phyloP scores from a whole-genome alignment of 2,888 invertebrate genomes.

The Spicauda simplicius region DNA sequence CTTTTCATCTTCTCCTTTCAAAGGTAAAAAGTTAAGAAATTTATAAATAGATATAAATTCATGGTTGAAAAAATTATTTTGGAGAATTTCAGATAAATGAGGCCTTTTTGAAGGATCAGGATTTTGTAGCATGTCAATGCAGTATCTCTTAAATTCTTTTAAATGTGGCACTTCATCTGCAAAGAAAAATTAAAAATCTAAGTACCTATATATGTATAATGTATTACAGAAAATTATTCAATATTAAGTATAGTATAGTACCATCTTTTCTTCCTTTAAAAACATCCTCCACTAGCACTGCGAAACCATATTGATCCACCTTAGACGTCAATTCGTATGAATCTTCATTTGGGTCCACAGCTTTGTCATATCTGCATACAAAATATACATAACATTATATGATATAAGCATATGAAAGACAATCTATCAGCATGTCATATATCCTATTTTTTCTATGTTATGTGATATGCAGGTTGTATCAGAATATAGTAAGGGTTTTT shows the following conservation, averaged over 20 bases:
- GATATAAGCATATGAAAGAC: too few relatives aligned
- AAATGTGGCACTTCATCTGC: constrained; percentile 89
- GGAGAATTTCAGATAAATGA: constrained; percentile 86
- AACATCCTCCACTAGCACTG: constrained; percentile 90
- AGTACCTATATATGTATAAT: not conserved
- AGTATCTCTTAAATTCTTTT: constrained; percentile 88
- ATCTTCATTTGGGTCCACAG: constrained; percentile 89
- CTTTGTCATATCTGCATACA: constrained; percentile 87
- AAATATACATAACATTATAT: not conserved
- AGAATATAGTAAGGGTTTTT: too few relatives aligned
- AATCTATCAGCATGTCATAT: too few relatives aligned
- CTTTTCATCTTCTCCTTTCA: constrained; percentile 91
- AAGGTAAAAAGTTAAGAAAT: constrained; percentile 92
- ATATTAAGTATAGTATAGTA: constrained; percentile 49
- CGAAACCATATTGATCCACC: constrained; percentile 92
- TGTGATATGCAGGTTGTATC: too few relatives aligned
- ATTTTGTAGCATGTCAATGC: constrained; percentile 88
- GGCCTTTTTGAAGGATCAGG: constrained; percentile 87
- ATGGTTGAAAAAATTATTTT: constrained; percentile 92
- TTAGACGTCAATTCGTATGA: constrained; percentile 80
- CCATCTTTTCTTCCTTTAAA: constrained; percentile 86
- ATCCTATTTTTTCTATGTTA: too few relatives aligned
- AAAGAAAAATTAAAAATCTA: constrained; percentile 42
- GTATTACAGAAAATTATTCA: not conserved
- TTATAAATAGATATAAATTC: constrained; percentile 93